phyloP scores from a whole-genome alignment of 2,888 invertebrate species.

The Tricholauxania praeusta region DNA sequence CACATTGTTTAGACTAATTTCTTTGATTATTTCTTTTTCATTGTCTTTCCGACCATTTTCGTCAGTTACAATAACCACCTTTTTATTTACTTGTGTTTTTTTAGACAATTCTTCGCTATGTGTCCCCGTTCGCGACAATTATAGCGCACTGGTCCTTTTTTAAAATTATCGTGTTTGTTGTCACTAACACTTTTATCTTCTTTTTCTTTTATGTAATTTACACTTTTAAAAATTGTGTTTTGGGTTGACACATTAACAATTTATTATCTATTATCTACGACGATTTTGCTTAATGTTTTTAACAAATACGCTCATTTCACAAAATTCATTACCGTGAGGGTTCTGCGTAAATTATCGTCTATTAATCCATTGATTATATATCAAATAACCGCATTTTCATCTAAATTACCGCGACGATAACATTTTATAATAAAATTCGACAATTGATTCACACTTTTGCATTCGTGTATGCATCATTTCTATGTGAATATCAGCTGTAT shows the following conservation, averaged over 20 bases:
- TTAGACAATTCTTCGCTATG: slow-evolving; percentile 17
- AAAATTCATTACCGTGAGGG: background rate
- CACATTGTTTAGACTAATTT: slow-evolving; percentile 14
- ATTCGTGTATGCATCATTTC: slow-evolving; percentile 40
- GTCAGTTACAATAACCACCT: background rate
- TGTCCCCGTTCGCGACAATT: slow-evolving; percentile 30
- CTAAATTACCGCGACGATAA: too few relatives aligned
- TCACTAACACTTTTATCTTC: background rate
- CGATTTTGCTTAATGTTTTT: slow-evolving; percentile 6
- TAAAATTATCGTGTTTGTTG: background rate
- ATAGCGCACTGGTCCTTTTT: slow-evolving; percentile 18
- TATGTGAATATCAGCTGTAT: slow-evolving; percentile 39
- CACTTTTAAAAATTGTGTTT: background rate
- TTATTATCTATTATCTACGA: background rate
- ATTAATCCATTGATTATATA: slow-evolving; percentile 40
- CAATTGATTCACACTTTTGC: slow-evolving; percentile 20
- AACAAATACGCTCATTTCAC: slow-evolving; percentile 10
- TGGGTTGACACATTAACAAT: background rate
- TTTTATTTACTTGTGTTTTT: background rate
- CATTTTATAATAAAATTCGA: slow-evolving; percentile 41
- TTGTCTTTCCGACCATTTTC: too few relatives aligned
- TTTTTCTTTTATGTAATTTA: background rate
- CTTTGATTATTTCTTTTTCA: slow-evolving; percentile 24
- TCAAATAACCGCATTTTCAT: too few relatives aligned
- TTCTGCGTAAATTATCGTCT: slow-evolving; percentile 31